Base-by-base conservation (phyloP, 2,888 invertebrate species). In the Tridacna crocea region DNA sequence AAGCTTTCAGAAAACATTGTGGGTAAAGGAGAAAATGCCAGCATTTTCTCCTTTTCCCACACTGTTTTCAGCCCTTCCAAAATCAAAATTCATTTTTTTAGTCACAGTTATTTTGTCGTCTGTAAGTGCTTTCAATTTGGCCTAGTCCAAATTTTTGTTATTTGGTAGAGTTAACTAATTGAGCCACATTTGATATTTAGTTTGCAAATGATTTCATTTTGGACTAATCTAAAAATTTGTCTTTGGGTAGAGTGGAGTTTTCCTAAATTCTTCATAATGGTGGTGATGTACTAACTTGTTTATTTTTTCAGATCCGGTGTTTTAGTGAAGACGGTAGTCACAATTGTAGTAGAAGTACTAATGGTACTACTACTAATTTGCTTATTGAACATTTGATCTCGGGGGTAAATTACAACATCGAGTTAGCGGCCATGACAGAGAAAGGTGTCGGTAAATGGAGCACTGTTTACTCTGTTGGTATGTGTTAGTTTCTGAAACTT, bases 391-490 rank as follows among this genome's bases (percentile, higher is more conserved):
- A 98, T 93, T 95, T 99, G 79, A 97, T 97, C 15, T 96, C 97
- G 3, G 98, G 98, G 74, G 97, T 97, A 2, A 95, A 97, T 12
- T 99, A 99, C 94, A 97, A 97, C 87, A 98, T 98, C 0, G 96
- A 97, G 82, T 97, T 99, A 17, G 98, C 98, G 13, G 98, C 98
- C 0, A 96, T 97, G 90, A 99, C 98, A 0, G 96, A 96, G 83
- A 96, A 96, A 8, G 99, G 99, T 0, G 96, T 97, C 76, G 99
- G 99, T 13, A 89, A 89, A 48, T 91, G 90, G 89, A 93, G 92
- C 85, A 89, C 89, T 65, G 82, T 86, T 22, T 88, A 86, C 68
- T 82, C 88, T 55, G 80, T 91, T 70, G 91, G 92, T 92, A 79
- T 85, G 89, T 58, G 24, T 4, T 60, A 6, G n/a, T 22, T 2